Base-by-base conservation (phyloP, 1,140 invertebrate genomes). In the Drosophila punjabiensis region DNA sequence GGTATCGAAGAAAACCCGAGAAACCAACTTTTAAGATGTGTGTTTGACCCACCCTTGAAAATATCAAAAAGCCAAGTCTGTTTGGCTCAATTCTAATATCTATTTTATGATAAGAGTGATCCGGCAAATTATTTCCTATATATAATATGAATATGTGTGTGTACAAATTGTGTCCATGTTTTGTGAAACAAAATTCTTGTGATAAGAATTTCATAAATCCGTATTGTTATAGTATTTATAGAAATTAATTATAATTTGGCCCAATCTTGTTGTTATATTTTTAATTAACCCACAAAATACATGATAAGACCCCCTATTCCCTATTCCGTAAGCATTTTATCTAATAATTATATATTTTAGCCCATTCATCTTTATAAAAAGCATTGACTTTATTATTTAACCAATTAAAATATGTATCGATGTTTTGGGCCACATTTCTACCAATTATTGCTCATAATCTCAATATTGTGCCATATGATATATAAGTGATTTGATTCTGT, bases 121-220 rank as follows among this genome's bases (percentile, higher is more conserved):
- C 74, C 48, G 83, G 76, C 75, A 75, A 67, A 73, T 61, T 47
- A 81, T 84, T 85, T 89, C 67, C 74, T 88, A 89, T 67, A 47
- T 45, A 77, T 67, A 76, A 56, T 56, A 56, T 56, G 47, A 48
- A 24, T 48, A 47, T 48, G 47, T 16, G 28, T 30, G 33, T 81
- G 76, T 78, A 82, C 55, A 81, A 67, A 81, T 86, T 86, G 75
- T 86, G 75, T 86, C 69, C 69, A 82, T 74, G 59, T 82, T 82
- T 73, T 85, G 75, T 88, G 45, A 89, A 89, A 89, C 66, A 74
- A 88, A 88, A 88, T 88, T 89, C 61, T 89, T 88, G 85, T 88
- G 85, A 88, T 88, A 85, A 73, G 81, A 80, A 79, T 79, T 79
- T 69, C 58, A 64, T 70, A 70, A 79, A 79, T 63, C 59, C 67